Base-by-base conservation (phyloP, 1,140 invertebrate species). In the Zaprionus inermis region DNA sequence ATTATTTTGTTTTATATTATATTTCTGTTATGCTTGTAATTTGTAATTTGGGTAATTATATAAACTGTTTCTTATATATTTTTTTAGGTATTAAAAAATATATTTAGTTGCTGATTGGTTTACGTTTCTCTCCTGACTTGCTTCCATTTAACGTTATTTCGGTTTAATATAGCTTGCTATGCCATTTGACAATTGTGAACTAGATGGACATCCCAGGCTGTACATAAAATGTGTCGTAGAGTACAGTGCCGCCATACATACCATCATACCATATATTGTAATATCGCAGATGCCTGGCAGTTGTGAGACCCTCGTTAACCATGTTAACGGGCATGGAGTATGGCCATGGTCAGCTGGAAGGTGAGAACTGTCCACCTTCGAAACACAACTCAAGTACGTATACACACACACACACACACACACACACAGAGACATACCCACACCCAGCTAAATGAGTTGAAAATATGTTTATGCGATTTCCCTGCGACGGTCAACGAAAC, bases 401-500 rank as follows among this genome's bases (percentile, higher is more conserved):
- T 1, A 5, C 30, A 56, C 24, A 56, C 30, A 56, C 5, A 18
- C n/a, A 56, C 4, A 5, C 30, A 56, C 24, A 56, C 30, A 56
- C 5, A 18, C 30, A 20, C 2, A 34, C 16, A 20, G 10, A 0
- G 18, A 28, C 5, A 9, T 49, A 7, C 38, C 38, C 16, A 41
- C 7, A 44, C n/a, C 38, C 9, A 24, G 51, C 28, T 44, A 44
- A n/a, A 61, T 28, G 52, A 41, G 34, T 41, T 20, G 22, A 55
- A 58, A 65, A 56, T 46, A 49, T 32, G 7, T 16, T 57, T 51
- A 64, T 28, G 51, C 34, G 24, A 14, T 44, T 46, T 36, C 51
- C 38, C 38, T 16, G 16, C 11, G 16, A 24, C 56, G 34, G 28
- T 24, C 18, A 36, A 38, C n/a, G 22, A 34, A 60, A 49, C 30